Percentiles rank a stretch among this genome's conserved stretches.
phyloP scores from a whole-genome alignment of 2,888 invertebrate genomes.

The Calameuta pallipes region DNA sequence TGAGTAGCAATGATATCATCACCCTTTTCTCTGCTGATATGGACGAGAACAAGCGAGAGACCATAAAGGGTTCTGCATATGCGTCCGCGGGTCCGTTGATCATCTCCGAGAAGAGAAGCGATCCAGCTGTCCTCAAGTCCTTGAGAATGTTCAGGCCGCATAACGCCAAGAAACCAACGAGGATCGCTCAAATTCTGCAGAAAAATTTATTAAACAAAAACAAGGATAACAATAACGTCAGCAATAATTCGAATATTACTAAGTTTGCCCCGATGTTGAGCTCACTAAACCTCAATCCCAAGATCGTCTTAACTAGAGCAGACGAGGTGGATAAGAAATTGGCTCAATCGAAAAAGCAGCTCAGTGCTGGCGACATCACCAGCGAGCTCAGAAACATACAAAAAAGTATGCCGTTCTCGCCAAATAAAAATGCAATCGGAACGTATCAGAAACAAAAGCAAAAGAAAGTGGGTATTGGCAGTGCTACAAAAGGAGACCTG shows the following conservation, averaged over 20 bases:
- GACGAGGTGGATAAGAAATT: conserved; percentile 56
- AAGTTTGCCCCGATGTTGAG: conserved; percentile 64
- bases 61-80: conserved; percentile 60
- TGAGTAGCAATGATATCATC: conserved; percentile 60
- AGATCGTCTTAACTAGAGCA: conserved; percentile 63
- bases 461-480: conserved; percentile 3
- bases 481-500: conserved; percentile 28
- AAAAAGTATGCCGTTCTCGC: conserved; percentile 55
- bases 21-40: conserved; percentile 62
- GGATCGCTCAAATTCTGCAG: conserved; percentile 46
- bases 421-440: conserved; percentile 47
- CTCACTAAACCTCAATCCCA: conserved; percentile 65
- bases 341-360: conserved; percentile 46
- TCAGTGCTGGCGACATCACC: conserved; percentile 54
- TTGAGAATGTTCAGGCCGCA: conserved; percentile 69
- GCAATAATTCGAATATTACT: conserved; percentile 29
- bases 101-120: conserved; percentile 64
- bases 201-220: conserved; percentile 38
- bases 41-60: conserved; percentile 62
- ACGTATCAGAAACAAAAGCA: conserved; percentile 52
- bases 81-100: conserved; percentile 58
- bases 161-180: conserved; percentile 52
- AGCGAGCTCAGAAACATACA: conserved; percentile 58
- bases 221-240: conserved; percentile 36
- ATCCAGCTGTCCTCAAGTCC: conserved; percentile 69